Percentiles rank a stretch among this genome's conserved stretches.
phyloP scores from a whole-genome alignment of 1,140 invertebrate species.

The Drosophila lowei region DNA sequence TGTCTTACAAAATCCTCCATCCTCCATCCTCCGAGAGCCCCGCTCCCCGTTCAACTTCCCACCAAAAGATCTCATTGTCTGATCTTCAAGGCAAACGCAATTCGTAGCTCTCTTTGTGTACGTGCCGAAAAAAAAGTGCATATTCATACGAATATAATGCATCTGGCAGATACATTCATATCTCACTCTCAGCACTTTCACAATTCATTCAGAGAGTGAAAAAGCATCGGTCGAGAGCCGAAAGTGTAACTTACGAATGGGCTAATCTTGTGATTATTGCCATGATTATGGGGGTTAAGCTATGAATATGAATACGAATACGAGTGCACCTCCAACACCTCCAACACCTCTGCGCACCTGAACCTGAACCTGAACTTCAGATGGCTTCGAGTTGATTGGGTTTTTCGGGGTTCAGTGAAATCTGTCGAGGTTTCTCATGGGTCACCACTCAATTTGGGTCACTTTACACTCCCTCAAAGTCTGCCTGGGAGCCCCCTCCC shows the following conservation, averaged over 20 bases:
- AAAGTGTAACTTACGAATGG: constrained; percentile 31
- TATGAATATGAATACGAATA: neutral
- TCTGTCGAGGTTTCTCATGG: constrained; percentile 3
- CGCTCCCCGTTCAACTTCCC: neutral
- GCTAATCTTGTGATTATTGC: constrained; percentile 20
- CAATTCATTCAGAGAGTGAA: constrained; percentile 44
- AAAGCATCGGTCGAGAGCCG: constrained; percentile 54
- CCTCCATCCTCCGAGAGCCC: constrained; percentile 15
- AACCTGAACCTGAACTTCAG: constrained; percentile 24
- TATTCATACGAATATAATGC: constrained; percentile 44
- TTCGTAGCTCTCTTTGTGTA: constrained; percentile 25
- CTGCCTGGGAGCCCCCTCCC: neutral
- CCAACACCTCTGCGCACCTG: constrained; percentile 15
- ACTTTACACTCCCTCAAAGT: constrained; percentile 6
- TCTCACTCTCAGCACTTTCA: constrained; percentile 57
- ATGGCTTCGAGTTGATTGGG: constrained; percentile 8
- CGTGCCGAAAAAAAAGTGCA: constrained; percentile 39
- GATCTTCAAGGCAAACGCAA: constrained; percentile 50
- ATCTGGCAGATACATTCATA: constrained; percentile 49
- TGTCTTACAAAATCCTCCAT: constrained; percentile 52
- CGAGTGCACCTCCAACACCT: too few species aligned
- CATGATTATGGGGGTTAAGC: constrained; percentile 25
- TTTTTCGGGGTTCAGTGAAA: constrained; percentile 14
- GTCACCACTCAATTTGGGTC: constrained; percentile 19
- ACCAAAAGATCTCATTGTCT: constrained; percentile 44